phyloP scores from a whole-genome alignment of 2,888 invertebrate genomes.

The Habroteleia sp. region DNA sequence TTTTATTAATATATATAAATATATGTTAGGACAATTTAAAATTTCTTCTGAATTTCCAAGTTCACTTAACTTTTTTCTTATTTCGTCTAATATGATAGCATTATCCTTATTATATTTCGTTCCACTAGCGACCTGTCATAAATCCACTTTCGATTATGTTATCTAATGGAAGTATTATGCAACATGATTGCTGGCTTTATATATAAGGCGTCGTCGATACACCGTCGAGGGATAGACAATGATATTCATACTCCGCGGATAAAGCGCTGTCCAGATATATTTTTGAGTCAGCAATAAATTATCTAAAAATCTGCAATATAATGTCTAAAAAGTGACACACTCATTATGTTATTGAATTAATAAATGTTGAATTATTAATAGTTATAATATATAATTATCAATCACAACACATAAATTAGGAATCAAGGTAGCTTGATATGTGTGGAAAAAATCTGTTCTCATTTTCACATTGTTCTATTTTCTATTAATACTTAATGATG shows the following conservation, averaged over 20 bases:
- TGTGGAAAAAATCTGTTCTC: slow-evolving; percentile 52
- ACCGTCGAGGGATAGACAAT: slow-evolving; percentile 62
- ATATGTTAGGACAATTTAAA: too few species aligned
- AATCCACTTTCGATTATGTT: slow-evolving; percentile 80
- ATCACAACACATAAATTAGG: slow-evolving; percentile 1
- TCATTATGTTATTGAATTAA: too few species aligned
- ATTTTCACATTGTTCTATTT: slow-evolving; percentile 58
- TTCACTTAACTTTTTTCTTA: slow-evolving; percentile 50
- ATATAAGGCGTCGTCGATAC: slow-evolving; percentile 71
- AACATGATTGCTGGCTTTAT: slow-evolving; percentile 79
- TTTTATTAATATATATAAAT: too few species aligned
- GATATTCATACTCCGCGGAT: slow-evolving; percentile 63
- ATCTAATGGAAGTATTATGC: slow-evolving; percentile 80
- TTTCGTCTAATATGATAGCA: slow-evolving; percentile 26
- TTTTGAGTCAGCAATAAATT: too few species aligned
- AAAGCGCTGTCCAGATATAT: slow-evolving; percentile 48
- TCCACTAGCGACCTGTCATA: slow-evolving; percentile 68
- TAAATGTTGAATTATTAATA: too few species aligned
- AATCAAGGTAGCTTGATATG: slow-evolving; percentile 2
- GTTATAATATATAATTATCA: background rate
- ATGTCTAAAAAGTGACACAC: too few species aligned
- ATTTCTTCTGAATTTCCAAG: slow-evolving; percentile 14
- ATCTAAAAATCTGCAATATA: too few species aligned
- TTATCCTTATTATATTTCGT: slow-evolving; percentile 57
- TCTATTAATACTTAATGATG: slow-evolving; percentile 63